Evolutionary conservation across 2,113 vertebrate genomes (phyloP).

Genomic region (Columba livia): DNA sequence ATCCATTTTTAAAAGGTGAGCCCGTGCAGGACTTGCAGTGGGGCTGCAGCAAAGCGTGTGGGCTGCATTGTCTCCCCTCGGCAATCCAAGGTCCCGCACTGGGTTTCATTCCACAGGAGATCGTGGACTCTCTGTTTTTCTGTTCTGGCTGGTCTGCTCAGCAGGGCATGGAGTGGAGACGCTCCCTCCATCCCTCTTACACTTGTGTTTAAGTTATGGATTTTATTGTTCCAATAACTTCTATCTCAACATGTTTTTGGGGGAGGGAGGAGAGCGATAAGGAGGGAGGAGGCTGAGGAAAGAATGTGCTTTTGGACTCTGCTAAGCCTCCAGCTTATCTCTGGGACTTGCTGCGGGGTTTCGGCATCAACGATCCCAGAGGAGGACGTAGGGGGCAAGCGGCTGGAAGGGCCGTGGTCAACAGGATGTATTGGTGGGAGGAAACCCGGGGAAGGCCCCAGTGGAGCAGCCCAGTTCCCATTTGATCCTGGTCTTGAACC

Average conservation of each 20-base stretch:
- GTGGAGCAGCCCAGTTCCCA: not conserved
- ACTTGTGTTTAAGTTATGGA: not conserved
- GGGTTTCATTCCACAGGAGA: not conserved
- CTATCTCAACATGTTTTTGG: not conserved
- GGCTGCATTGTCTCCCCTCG: not conserved
- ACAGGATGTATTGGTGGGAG: not conserved
- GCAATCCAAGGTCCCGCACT: not conserved
- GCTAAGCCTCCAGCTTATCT: not conserved
- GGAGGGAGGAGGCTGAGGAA: constrained; percentile 51
- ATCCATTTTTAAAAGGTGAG: not conserved
- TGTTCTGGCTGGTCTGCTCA: not conserved
- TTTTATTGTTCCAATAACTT: constrained; percentile 52
- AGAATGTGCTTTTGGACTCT: constrained; percentile 38
- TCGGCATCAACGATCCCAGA: not conserved
- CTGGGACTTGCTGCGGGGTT: not conserved
- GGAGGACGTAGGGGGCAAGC: not conserved
- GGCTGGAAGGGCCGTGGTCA: not conserved
- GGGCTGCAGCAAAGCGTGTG: not conserved
- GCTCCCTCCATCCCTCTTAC: not conserved
- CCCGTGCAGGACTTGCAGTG: fast-evolving
- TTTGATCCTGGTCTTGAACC: not conserved
- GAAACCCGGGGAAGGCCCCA: fast-evolving
- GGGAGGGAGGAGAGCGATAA: constrained; percentile 38
- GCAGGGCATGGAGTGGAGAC: not conserved
- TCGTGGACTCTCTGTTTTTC: not conserved